Evolutionary conservation across 2,797 vertebrate species (phyloP), one percentile per base, ranked within the genome.

Genomic region (Lacerta viridis): DNA sequence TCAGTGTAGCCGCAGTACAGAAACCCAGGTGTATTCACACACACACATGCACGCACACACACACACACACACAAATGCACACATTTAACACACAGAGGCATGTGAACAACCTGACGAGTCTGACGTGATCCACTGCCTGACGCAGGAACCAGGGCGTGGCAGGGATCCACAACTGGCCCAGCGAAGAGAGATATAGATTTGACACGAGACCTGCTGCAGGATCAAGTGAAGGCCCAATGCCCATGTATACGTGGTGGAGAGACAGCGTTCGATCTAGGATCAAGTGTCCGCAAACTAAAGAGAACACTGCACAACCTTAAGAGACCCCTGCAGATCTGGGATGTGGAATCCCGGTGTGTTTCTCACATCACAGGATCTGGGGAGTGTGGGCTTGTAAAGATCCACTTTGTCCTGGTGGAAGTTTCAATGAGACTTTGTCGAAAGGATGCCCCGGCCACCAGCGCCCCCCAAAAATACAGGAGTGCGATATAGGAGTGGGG

Each of bases 31-130:
- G 69, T n/a, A 50, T 55, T 84, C 50, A 69, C 75, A 86, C 77
- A 79, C 76, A 50, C 2, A 6, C 39, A 9, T 9, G 9, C n/a
- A 9, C 13, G 7, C 18, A 25, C 41, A 50, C 25, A 29, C 75
- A 80, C 7, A 80, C 7, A 36, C 29, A 80, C 25, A 33, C 23
- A 75, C 29, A 23, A 18, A 72, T 71, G 66, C 41, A 83, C 29
- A 88, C 75, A 74, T 33, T 79, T 41, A 84, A 88, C 75, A 89
- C 69, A 89, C 29, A 88, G 39, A 89, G 41, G 78, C 69, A 89
- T 68, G 69, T 36, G 36, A 74, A 74, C 20, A 43, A 72, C 27
- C 78, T 87, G 55, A 89, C 76, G 72, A 83, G 76, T 76, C 41
- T 75, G 71, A 83, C 41, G 77, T 69, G 80, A 36, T 39, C 72